Base-by-base conservation (phyloP, 2,888 invertebrate genomes). In the Koerneria pararmatus region DNA sequence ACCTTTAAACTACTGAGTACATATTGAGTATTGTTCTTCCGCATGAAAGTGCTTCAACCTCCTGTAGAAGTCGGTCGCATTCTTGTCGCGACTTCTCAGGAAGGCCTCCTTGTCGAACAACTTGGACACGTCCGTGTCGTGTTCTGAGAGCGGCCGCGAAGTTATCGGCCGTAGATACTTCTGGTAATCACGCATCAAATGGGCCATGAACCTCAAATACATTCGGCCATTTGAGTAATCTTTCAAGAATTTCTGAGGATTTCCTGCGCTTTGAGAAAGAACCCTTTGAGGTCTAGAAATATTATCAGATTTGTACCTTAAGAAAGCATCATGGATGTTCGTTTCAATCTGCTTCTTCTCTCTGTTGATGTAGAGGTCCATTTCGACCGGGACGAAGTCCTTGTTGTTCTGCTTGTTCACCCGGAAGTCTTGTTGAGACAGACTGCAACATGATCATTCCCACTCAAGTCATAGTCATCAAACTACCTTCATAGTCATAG, bases 281-380 rank as follows among this genome's bases (percentile, higher is more conserved):
- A n/a, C n/a, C n/a, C n/a, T n/a, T n/a, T n/a, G n/a, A n/a, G n/a
- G n/a, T n/a, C n/a, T n/a, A n/a, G n/a, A 24, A 2, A 63, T 19
- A 32, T 4, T 27, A 34, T 22, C 32, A 15, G 11, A 60, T 29
- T n/a, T 57, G 83, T 95, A 98, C 65, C 92, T 89, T 34, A 98
- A 87, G 85, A 97, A 98, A 4, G 94, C 93, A 85, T 98, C 97
- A 86, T 97, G 95, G 71, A 98, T 95, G 85, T 92, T 91, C 76
- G 93, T 87, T 84, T 97, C 97, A 80, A 94, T 86, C 24, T 89
- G 88, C 87, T 91, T 90, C 29, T 73, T 65, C 51, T 75, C 71
- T 37, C 70, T 70, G 34, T 78, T 75, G 22, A 71, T 71, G 19
- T 71, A 69, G 22, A 71, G 57, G 31, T 80, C 80, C 60, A 74